These are phyloP conservation scores for Podocnemis expansa DNA, from an alignment of 2,113 vertebrate genomes.

Conservation along the genomic window DNA sequence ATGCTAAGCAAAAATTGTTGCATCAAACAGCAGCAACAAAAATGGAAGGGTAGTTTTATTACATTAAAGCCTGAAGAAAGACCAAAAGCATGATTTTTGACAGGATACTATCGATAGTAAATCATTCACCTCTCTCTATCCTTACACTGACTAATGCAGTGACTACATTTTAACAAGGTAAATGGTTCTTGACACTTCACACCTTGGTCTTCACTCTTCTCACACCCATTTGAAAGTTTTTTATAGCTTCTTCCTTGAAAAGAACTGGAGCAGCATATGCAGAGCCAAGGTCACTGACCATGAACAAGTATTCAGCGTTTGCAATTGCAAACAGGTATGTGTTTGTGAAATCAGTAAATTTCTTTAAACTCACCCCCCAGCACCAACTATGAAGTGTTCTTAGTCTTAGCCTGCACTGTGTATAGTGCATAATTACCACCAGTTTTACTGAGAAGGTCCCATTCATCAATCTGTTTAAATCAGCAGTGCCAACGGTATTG, in stretches of 20 bases:
- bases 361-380: not conserved
- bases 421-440: slow-evolving; percentile 14
- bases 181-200: slow-evolving; percentile 25
- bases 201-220: slow-evolving; percentile 21
- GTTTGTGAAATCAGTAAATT: slow-evolving; percentile 11
- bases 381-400: not conserved
- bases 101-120: not conserved
- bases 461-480: slow-evolving; percentile 42
- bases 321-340: not conserved
- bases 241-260: not conserved
- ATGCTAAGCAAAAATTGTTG: not conserved
- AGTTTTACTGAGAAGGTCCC: slow-evolving; percentile 22
- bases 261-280: not conserved
- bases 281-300: not conserved
- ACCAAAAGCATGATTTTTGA: not conserved
- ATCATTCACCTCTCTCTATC: not conserved
- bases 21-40: not conserved
- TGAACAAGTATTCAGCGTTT: not conserved
- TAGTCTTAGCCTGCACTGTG: not conserved
- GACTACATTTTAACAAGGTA: slow-evolving; percentile 30
- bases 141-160: not conserved
- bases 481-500: not conserved
- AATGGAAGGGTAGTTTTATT: not conserved
- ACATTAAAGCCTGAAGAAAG: not conserved
- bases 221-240: not conserved